Evolutionary conservation across 2,113 vertebrate genomes (phyloP).

Genomic region (Sterrhoptilus dennistouni): DNA sequence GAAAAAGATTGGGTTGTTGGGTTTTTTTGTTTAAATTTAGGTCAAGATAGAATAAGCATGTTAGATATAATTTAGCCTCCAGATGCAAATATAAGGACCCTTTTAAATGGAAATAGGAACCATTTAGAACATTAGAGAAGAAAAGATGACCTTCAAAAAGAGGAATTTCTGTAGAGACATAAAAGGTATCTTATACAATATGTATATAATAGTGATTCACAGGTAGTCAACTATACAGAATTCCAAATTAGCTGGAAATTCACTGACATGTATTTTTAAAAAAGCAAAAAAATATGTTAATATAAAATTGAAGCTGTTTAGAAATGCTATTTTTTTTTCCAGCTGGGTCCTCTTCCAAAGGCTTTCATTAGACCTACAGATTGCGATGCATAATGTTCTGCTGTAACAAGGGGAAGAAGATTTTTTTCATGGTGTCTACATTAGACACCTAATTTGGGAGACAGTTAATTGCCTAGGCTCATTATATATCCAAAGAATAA

Average conservation of each 20-base stretch:
- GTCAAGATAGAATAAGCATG: conserved; percentile 37
- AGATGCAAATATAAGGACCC: background rate
- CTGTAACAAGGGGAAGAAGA: background rate
- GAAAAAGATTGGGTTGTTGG: background rate
- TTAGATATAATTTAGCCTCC: conserved; percentile 24
- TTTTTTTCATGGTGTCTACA: background rate
- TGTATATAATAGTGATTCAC: conserved; percentile 1
- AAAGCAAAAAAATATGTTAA: background rate
- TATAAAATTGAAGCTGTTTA: background rate
- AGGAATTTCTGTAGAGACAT: background rate
- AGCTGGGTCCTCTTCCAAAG: background rate
- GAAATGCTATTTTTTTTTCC: conserved; percentile 2
- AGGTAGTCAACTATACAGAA: background rate
- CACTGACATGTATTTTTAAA: background rate
- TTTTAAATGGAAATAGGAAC: conserved; percentile 32
- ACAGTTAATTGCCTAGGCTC: conserved; percentile 28
- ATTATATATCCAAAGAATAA: conserved; percentile 38
- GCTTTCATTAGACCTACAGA: background rate
- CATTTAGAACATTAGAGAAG: background rate
- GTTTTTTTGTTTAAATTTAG: conserved; percentile 7
- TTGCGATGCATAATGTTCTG: background rate
- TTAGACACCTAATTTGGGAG: conserved; percentile 4
- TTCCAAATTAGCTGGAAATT: conserved; percentile 22
- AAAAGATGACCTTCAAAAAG: background rate
- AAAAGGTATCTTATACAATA: conserved; percentile 9